Conservation (phyloP, 1,140 invertebrate species). For the Apis cerana region DNA sequence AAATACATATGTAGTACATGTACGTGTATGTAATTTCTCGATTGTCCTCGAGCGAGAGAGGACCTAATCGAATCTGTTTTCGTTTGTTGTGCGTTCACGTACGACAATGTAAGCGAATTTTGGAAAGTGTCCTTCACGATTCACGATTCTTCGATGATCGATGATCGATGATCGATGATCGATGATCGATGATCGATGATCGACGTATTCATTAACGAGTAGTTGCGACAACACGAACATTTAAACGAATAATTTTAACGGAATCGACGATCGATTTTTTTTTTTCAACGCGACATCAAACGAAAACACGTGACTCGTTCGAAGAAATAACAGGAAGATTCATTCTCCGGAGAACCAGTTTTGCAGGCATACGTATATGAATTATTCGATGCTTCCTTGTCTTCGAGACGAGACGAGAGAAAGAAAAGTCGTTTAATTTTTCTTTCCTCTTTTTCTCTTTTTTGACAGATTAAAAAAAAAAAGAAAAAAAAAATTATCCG, state of each 20-base stretch:
- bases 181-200: too few species aligned
- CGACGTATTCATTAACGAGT: not conserved
- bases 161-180: not conserved
- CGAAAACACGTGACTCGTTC: not conserved
- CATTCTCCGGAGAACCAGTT: conserved; percentile 35
- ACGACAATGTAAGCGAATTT: not conserved
- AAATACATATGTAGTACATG: not conserved
- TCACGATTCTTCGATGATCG: not conserved
- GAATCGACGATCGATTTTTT: not conserved
- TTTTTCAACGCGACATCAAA: not conserved
- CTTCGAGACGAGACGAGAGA: not conserved
- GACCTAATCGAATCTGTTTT: conserved; percentile 12
- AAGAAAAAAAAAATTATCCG: too few species aligned
- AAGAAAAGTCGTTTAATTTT: not conserved
- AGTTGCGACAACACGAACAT: too few species aligned
- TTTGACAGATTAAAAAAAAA: not conserved
- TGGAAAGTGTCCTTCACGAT: conserved; percentile 19
- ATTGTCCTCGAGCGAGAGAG: not conserved
- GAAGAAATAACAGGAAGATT: conserved; percentile 24
- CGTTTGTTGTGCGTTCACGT: not conserved
- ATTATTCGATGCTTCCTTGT: not conserved
- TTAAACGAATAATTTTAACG: not conserved
- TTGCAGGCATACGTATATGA: not conserved
- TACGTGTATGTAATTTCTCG: conserved; percentile 5
- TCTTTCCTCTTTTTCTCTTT: not conserved